Evolutionary conservation across 2,888 invertebrate genomes (phyloP).

Genomic region (Tetheella fluctuosa): DNA sequence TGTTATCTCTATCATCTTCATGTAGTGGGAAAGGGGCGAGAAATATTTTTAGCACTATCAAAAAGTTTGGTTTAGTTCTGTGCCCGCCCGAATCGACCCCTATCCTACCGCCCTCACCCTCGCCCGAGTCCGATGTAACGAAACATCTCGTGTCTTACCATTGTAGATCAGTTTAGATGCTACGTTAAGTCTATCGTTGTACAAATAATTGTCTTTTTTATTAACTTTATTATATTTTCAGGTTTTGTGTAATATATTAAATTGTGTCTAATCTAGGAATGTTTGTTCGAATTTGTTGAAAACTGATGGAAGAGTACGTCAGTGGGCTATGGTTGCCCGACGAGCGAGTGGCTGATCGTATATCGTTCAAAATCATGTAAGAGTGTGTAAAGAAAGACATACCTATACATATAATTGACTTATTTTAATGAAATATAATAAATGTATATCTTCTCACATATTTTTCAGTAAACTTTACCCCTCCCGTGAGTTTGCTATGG

Average conservation of each 20-base stretch:
- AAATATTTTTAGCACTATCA: no score
- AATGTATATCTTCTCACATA: not conserved
- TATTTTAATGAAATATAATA: slow-evolving; percentile 4
- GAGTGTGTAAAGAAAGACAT: not conserved
- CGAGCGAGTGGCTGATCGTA: not conserved
- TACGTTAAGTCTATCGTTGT: slow-evolving; percentile 42
- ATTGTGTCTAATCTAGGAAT: slow-evolving; percentile 31
- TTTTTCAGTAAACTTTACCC: not conserved
- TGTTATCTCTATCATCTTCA: no score
- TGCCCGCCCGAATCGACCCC: no score
- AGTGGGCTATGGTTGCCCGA: not conserved
- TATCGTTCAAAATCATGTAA: not conserved
- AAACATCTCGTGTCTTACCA: slow-evolving; percentile 10
- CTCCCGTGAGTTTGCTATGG: no score
- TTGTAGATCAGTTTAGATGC: slow-evolving; percentile 29
- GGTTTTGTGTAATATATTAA: slow-evolving; percentile 37
- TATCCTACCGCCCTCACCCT: no score
- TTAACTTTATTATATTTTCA: slow-evolving; percentile 41
- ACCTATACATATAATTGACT: not conserved
- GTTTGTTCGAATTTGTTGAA: slow-evolving; percentile 32
- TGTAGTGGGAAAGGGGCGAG: no score
- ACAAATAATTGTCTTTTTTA: slow-evolving; percentile 49
- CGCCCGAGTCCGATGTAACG: no score
- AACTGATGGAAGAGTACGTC: slow-evolving; percentile 13
- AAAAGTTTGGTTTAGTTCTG: no score